Base-by-base conservation (phyloP, 37 sponge, comb jelly and placozoan genomes). In the Tethya wilhelma region DNA sequence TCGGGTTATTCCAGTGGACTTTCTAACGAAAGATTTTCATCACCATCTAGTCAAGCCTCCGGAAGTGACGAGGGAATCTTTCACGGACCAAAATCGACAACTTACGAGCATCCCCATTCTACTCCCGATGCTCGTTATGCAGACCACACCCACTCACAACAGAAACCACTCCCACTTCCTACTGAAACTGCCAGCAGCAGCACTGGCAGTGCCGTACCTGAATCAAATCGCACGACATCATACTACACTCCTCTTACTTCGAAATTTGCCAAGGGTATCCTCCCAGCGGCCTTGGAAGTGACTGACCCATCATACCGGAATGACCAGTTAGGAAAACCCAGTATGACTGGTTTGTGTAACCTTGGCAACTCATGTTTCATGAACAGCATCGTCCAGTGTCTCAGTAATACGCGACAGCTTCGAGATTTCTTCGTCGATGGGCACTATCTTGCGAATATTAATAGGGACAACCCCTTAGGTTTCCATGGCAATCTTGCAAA, bases 341-440 rank as follows among this genome's bases (percentile, higher is more conserved):
- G 85, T 75, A 9, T 26, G 0, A 90, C 90, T 49, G 92, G 92
- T 66, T 64, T 91, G 53, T 58, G 60, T 33, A 91, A 91, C 72
- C 59, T 87, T 26, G 92, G 88, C 69, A 91, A 91, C 65, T 85
- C 88, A 19, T 91, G 92, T 72, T 91, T 87, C 84, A 91, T 91
- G 88, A 91, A 84, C 71, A 79, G 81, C 40, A 45, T 90, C 0
- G 25, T 90, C 28, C 90, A 90, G 86, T 81, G 90, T 38, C 75
- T 90, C 6, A 85, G 86, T 39, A 85, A 90, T 67, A 77, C 78
- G 1, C 31, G 22, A 63, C 70, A 56, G 28, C 59, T 90, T 75
- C 68, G 86, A 22, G 79, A 90, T 36, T 85, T 38, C 59, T 81
- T 90, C 73, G 7, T 85, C 38, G 68, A 45, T 4, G 84, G 75